These are phyloP conservation scores for Manduca sexta DNA, from an alignment of 1,140 invertebrate species.

Conservation along the genomic window DNA sequence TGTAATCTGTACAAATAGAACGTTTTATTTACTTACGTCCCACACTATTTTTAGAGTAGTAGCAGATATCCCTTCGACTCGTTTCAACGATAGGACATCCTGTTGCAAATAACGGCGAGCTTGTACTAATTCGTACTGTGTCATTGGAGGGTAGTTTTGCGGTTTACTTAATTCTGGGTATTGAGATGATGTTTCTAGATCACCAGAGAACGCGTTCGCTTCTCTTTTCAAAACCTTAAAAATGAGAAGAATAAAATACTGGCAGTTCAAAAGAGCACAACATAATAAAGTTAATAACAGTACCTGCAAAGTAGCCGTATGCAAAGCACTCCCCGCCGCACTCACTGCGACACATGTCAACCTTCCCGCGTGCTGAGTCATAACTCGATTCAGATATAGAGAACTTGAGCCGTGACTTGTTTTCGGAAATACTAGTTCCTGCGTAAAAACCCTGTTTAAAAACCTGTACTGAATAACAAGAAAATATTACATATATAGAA, in stretches of 20 bases:
- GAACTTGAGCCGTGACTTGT: constrained; percentile 43
- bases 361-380: constrained; percentile 53
- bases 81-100: constrained; percentile 86
- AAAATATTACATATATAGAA: too few relatives aligned
- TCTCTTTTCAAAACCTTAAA: constrained; percentile 58
- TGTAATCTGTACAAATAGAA: not conserved
- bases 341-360: constrained; percentile 61
- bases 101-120: constrained; percentile 84
- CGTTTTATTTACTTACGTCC: constrained; percentile 77
- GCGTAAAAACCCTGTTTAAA: not conserved
- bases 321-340: constrained; percentile 59
- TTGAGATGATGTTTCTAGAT: constrained; percentile 52
- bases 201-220: constrained; percentile 59
- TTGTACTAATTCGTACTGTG: constrained; percentile 86
- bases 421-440: constrained; percentile 63
- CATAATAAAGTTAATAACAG: constrained; percentile 4
- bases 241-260: constrained; percentile 4
- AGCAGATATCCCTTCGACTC: constrained; percentile 86
- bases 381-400: constrained; percentile 55
- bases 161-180: constrained; percentile 56
- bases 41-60: constrained; percentile 89
- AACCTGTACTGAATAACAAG: not conserved
- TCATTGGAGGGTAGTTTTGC: constrained; percentile 79
- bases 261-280: not conserved
- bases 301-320: constrained; percentile 60